Base-by-base conservation (phyloP, 2,797 vertebrate species). In the Girardinus metallicus region DNA sequence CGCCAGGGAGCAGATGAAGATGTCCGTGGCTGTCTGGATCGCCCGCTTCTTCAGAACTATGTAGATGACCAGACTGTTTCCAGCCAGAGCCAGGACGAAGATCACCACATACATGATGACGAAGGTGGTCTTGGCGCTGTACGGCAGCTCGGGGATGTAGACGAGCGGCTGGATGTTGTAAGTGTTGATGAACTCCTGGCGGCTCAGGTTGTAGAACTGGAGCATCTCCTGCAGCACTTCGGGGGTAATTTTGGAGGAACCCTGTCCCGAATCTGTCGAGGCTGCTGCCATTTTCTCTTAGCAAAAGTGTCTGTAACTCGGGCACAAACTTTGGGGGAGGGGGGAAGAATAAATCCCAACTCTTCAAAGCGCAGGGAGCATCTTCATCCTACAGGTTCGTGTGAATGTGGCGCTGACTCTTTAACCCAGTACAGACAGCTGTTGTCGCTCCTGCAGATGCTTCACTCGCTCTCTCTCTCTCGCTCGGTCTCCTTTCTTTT, bases 161-260 rank as follows among this genome's bases (percentile, higher is more conserved):
- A 97, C 96, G 31, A 97, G 95, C 46, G 96, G 96, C 88, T 94
- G 92, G 80, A 97, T 96, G 75, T 96, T 94, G 92, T 97, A 97
- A 0, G 95, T 93, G 77, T 91, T 86, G 83, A 97, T 96, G 29
- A 97, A 97, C 88, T 97, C 95, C 89, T 90, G 92, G 5, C 96
- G 96, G 80, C 94, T 95, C 80, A 97, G 90, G 93, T 97, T 97
- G 88, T 96, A 96, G 74, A 88, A 87, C 73, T 88, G 93, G n/a
- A 97, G 92, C 87, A 96, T 93, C 90, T 96, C 94, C 78, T 92
- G 93, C 47, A 97, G 89, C n/a, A 93, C 89, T 76, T 97, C 94
- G 0, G 96, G 95, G 13, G 96, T 96, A 31, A 97, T 96, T 51
- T 94, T 96, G 46, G 90, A 83, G 53, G 92, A 86, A 1, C 81